Base-by-base conservation (phyloP, 2,888 invertebrate species). In the Heliconius charithonia region DNA sequence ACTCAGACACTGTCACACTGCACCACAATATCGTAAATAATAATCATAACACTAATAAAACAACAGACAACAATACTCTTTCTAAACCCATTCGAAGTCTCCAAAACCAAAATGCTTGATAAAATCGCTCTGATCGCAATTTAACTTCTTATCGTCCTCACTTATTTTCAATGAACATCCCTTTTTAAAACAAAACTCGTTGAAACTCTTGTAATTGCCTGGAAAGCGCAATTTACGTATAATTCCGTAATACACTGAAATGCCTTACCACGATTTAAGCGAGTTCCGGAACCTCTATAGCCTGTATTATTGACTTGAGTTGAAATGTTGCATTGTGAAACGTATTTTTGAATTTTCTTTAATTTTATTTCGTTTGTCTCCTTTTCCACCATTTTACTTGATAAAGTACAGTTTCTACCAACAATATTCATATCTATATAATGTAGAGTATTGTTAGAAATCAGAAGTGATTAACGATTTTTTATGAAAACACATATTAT, bases 181-280 rank as follows among this genome's bases (percentile, higher is more conserved):
- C 80, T 78, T 80, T 80, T 81, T 78, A 81, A 79, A 80, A 80
- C 80, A 80, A 81, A 80, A 67, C 80, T 78, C 80, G 72, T 80
- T 80, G 66, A 74, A 80, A 75, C 75, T 78, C 67, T 56, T 45
- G 27, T 63, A 67, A 79, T 77, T 77, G 81, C 77, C 75, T 75
- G 59, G 66, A 69, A 79, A 77, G 59, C 77, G 77, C 80, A 75
- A 77, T 76, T 79, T 79, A 72, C 76, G 70, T 75, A 79, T 75
- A 79, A 79, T 79, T 75, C 71, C 51, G 79, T 76, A 66, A 75
- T 75, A 79, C 70, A 51, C n/a, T 16, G 37, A 56, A 75, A 70
- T 32, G 66, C 32, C 16, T 70, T 19, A 71, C 70, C 27, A 3
- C 77, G 59, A 74, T 69, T 45, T 56, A 32, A 63, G 32, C 74